Evolutionary conservation across 1,140 invertebrate genomes (phyloP).

Genomic region (Drosophila orena): DNA sequence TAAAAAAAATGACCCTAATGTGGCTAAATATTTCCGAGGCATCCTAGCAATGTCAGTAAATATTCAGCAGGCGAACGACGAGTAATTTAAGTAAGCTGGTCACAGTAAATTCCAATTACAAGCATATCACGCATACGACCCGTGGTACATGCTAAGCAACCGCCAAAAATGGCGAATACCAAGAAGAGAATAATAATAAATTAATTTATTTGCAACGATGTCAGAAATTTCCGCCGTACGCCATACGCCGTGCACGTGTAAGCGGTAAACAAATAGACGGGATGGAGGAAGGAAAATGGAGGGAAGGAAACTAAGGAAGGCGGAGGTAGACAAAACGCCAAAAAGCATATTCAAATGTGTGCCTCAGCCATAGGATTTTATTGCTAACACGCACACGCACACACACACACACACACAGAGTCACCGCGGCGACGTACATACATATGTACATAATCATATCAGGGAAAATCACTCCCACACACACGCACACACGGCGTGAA

Average conservation of each 20-base stretch:
- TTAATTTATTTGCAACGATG: slow-evolving; percentile 78
- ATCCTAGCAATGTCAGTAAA: slow-evolving; percentile 10
- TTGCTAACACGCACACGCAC: slow-evolving; percentile 39
- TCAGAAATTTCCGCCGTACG: slow-evolving; percentile 58
- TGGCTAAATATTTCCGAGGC: background rate
- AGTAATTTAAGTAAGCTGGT: slow-evolving; percentile 37
- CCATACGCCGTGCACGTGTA: slow-evolving; percentile 34
- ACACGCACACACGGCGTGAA: slow-evolving; percentile 6
- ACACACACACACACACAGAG: slow-evolving; percentile 11
- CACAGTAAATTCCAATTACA: slow-evolving; percentile 77
- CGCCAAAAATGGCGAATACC: slow-evolving; percentile 43
- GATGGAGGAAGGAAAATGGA: background rate
- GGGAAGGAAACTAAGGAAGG: slow-evolving; percentile 4
- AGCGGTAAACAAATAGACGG: slow-evolving; percentile 41
- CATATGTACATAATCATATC: slow-evolving; percentile 80
- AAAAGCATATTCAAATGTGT: slow-evolving; percentile 69
- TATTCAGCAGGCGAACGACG: slow-evolving; percentile 9
- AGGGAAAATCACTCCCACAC: slow-evolving; percentile 60
- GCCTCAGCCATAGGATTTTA: slow-evolving; percentile 46
- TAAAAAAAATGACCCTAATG: slow-evolving; percentile 5
- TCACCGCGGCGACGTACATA: slow-evolving; percentile 43
- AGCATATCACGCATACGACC: slow-evolving; percentile 74
- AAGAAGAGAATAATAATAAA: slow-evolving; percentile 70
- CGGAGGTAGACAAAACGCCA: slow-evolving; percentile 41
- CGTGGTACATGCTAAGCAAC: slow-evolving; percentile 67